A percentile compares a stretch with the other conserved stretches of the same genome.
phyloP scores from a whole-genome alignment of 2,888 invertebrate genomes.

The Lasioglossum marginatum region DNA sequence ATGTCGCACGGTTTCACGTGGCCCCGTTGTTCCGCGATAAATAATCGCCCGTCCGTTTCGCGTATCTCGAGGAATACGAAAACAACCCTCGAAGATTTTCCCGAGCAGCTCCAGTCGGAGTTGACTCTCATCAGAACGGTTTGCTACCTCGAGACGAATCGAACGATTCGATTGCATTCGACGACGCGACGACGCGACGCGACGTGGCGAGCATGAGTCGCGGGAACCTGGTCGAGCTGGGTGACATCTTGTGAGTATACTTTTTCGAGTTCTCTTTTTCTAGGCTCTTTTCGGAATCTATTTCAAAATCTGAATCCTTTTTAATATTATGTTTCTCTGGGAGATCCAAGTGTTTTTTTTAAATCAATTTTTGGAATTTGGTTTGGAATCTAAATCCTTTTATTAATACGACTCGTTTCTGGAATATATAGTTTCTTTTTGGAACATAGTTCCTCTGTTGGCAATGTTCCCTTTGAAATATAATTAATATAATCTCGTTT shows the following conservation, averaged over 20 bases:
- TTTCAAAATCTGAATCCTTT: neutral
- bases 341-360: too few relatives aligned
- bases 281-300: neutral
- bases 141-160: neutral
- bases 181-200: neutral
- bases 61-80: neutral
- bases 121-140: neutral
- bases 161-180: neutral
- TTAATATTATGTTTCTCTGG: neutral
- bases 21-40: slow-evolving; percentile 19
- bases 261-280: neutral
- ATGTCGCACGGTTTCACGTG: slow-evolving; percentile 38
- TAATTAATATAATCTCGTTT: too few relatives aligned
- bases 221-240: neutral
- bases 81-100: neutral
- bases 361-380: too few relatives aligned
- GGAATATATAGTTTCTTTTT: neutral
- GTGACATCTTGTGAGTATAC: neutral
- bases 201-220: neutral
- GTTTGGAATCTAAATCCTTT: too few relatives aligned
- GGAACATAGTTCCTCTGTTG: neutral
- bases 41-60: neutral
- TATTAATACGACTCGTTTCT: neutral
- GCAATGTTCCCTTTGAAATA: too few relatives aligned
- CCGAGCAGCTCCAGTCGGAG: neutral